A percentile compares a stretch with the other conserved stretches of the same genome.
Conservation (phyloP, 2,113 vertebrate genomes). For the Myiopsitta monachus region DNA sequence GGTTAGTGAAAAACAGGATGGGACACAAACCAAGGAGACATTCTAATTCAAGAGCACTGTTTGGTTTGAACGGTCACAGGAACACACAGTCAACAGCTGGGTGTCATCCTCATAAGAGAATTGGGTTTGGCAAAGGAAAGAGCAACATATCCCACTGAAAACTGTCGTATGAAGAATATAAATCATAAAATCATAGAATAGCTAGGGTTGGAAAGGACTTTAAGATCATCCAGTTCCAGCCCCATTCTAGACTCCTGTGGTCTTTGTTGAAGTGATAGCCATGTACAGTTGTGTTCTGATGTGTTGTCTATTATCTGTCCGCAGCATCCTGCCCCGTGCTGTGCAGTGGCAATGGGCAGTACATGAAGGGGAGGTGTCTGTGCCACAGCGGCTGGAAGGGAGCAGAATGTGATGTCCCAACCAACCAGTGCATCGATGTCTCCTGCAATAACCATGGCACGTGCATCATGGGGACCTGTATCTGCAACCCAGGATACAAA, state of each 20-base stretch:
- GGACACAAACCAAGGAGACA: not conserved
- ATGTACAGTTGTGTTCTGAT: not conserved
- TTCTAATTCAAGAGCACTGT: not conserved
- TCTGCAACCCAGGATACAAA: constrained; percentile 97
- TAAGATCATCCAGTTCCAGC: not conserved
- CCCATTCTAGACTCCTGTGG: not conserved
- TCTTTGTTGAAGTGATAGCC: not conserved
- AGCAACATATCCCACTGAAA: not conserved
- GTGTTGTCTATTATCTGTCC: not conserved
- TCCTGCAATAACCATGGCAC: constrained; percentile 92
- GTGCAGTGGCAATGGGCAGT: constrained; percentile 96
- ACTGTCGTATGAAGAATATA: not conserved
- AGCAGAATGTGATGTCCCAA: constrained; percentile 92
- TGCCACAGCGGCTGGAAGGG: constrained; percentile 99
- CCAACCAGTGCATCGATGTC: constrained; percentile 93
- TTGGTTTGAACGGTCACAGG: not conserved
- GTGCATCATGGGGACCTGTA: constrained; percentile 96
- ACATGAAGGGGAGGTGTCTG: constrained; percentile 95
- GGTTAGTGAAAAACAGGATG: not conserved
- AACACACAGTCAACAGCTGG: not conserved
- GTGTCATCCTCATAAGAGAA: not conserved
- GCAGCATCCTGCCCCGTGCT: constrained; percentile 94
- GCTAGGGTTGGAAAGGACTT: not conserved
- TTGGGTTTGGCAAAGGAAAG: not conserved
- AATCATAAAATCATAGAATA: not conserved